Evolutionary conservation across 2,888 invertebrate genomes (phyloP), one percentile per base, ranked within the genome.

Genomic region (Agapetus fuscipes): DNA sequence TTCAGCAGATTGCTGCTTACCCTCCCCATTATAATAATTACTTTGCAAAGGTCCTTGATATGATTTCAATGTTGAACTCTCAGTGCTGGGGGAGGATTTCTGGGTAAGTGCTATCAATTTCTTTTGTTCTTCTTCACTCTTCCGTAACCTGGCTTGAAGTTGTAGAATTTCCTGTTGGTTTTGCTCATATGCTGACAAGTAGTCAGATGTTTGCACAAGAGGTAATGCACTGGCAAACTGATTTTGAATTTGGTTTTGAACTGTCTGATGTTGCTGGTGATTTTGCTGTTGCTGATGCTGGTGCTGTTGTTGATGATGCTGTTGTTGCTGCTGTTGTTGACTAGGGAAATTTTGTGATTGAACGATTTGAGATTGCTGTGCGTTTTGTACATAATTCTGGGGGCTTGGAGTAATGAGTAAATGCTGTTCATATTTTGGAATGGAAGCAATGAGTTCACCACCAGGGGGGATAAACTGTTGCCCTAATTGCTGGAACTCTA

Each of bases 361-460:
- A 7, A 30, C 38, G n/a, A 58, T 55, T 24, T 57, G 53, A 7
- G 54, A 54, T 9, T 57, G 54, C 3, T 57, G 53, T 3, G 53
- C 50, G 13, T 56, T 53, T 16, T 56, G 57, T 15, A 55, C 52
- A 12, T 58, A 52, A 29, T 42, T 15, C 51, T 50, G 16, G 49
- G 51, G 14, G 45, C 41, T 32, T 41, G 47, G 43, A 15, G 43
- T 45, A 26, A 47, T 34, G 9, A 48, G 20, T 30, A 48, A 35
- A 51, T 87, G 87, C 50, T 86, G 84, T 59, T 88, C 87, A 49
- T 76, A 78, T 62, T 83, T 84, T 4, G 87, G 79, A 41, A 87
- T 76, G 12, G 87, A 78, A 38, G 80, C 78, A 13, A 85, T 73
- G 27, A 87, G 65, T 60, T 87, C 83, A 1, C 84, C 83, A 25